Percentiles rank a stretch among this genome's conserved stretches.
These are phyloP conservation scores for Melospiza melodia DNA, from an alignment of 2,113 vertebrate genomes.

Conservation along the genomic window DNA sequence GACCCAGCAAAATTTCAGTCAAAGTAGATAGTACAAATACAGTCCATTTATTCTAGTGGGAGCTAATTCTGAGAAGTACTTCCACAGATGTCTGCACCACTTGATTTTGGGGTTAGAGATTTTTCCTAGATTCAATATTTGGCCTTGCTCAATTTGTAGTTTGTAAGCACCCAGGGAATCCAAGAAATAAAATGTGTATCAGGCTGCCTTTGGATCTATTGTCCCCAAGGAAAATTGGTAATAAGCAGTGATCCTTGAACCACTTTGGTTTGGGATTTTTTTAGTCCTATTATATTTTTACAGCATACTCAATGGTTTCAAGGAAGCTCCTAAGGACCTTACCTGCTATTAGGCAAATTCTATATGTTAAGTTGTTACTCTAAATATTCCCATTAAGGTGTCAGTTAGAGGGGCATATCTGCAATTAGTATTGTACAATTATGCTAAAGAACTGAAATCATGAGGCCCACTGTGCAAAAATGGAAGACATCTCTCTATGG, in stretches of 20 bases:
- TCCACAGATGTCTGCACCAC: background rate
- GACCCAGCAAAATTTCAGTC: background rate
- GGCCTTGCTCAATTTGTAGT: background rate
- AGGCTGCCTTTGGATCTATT: background rate
- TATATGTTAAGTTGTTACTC: background rate
- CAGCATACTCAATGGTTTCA: background rate
- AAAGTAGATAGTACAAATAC: background rate
- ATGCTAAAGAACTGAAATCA: background rate
- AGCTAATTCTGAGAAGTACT: background rate
- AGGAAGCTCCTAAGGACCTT: background rate
- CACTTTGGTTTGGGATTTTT: background rate
- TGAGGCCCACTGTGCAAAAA: background rate
- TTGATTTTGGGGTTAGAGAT: background rate
- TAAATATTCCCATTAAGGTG: background rate
- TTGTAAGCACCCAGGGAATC: background rate
- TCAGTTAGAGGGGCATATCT: background rate
- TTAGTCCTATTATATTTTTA: background rate
- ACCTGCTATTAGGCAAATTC: background rate
- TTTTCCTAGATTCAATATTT: background rate
- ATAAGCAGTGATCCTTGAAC: background rate
- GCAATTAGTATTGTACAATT: background rate
- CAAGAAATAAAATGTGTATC: background rate
- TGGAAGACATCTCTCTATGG: too few species aligned
- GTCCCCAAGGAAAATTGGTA: background rate
- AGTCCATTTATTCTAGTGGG: background rate